Base-by-base conservation (phyloP, 2,113 vertebrate species). In the Peromyscus leucopus region DNA sequence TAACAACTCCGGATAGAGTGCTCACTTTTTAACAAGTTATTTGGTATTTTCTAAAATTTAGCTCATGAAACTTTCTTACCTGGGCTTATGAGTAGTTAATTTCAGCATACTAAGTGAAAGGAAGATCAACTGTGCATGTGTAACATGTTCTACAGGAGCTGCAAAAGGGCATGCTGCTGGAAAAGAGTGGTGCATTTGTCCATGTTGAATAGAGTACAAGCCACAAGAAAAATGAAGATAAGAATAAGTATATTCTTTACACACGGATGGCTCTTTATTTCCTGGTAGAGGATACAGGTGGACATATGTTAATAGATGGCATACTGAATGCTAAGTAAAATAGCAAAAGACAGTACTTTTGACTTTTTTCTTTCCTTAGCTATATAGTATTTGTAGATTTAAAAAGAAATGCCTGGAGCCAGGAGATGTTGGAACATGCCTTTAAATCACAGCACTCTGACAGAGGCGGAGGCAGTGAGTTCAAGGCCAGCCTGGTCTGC, bases 231-330 rank as follows among this genome's bases (percentile, higher is more conserved):
- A 46, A 22, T 28, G 13, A 93, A 87, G 5, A 19, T 19, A 13
- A 22, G 1, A 17, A 3, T 78, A 13, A 33, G 17, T 46, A 22
- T 42, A 51, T 48, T 72, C 10, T 55, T 59, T 13, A 1, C 65
- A 21, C 86, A 21, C 4, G 0, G 0, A 51, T 59, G 33, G 2
- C 19, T 4, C 0, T 19, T 1, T 15, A 22, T 83, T 89, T 93
- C 33, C 61, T 61, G 21, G 36, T 33, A 48, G 33, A 24, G 74
- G 36, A 22, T 24, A 31, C 22, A 42, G n/a, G 8, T 76, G 10
- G 8, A 12, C 2, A 0, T 2, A 0, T 39, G 4, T 17, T 42
- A 0, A 11, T 0, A 36, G 24, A 51, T 17, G 51, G 13, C 7
- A 39, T 2, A 24, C 10, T 75, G 26, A 51, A 48, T 59, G 67